Percentiles rank a stretch among this genome's conserved stretches.
Conservation (phyloP, 2,113 vertebrate species). For the Barnardius zonarius region DNA sequence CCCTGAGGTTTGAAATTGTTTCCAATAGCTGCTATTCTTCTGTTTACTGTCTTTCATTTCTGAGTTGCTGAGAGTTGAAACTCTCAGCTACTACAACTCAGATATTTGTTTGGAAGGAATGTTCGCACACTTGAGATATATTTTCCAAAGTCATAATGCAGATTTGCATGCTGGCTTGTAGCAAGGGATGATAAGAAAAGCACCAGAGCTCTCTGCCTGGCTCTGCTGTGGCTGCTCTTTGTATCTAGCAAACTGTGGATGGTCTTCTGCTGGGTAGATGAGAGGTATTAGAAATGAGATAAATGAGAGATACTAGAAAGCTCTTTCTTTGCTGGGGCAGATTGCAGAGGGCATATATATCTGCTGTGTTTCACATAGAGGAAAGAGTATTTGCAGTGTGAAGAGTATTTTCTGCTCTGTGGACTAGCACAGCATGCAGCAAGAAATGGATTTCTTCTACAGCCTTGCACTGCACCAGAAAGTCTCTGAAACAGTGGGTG, state of each 20-base stretch:
- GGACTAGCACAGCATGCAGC: accelerated
- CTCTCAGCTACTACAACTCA: background rate
- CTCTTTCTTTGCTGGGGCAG: background rate
- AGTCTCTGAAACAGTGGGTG: background rate
- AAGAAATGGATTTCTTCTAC: background rate
- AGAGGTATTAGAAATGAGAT: background rate
- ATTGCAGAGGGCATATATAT: background rate
- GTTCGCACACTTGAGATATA: accelerated
- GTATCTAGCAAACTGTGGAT: background rate
- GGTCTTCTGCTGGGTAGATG: background rate
- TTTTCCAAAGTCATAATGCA: background rate
- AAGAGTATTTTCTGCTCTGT: background rate
- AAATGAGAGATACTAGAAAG: background rate
- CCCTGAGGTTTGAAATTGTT: background rate
- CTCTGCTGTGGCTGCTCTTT: background rate
- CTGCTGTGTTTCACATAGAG: background rate
- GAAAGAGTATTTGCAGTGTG: no score
- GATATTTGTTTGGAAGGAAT: background rate
- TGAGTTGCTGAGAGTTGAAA: background rate
- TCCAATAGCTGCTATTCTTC: background rate
- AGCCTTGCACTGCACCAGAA: background rate
- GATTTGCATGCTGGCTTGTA: background rate
- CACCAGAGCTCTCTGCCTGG: background rate
- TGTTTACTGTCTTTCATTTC: background rate
- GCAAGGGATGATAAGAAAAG: background rate